phyloP scores from a whole-genome alignment of 2,113 vertebrate genomes.

The Leptosomus discolor region DNA sequence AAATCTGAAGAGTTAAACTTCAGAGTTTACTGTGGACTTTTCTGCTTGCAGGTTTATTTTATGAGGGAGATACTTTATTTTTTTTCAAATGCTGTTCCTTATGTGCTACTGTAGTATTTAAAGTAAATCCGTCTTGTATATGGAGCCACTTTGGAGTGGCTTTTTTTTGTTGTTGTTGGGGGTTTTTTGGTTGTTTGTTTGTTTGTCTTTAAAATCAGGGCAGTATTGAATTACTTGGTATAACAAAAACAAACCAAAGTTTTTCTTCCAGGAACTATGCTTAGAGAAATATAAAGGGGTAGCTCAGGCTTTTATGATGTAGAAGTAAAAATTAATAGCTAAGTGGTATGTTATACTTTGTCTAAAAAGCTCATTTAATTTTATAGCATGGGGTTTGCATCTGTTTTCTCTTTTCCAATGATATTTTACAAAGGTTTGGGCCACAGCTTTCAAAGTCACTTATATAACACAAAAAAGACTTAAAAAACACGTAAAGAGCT shows the following conservation, averaged over 20 bases:
- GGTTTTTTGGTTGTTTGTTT: neutral
- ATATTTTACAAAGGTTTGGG: constrained; percentile 68
- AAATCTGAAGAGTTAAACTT: neutral
- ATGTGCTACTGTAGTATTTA: neutral
- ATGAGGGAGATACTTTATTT: neutral
- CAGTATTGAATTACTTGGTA: neutral
- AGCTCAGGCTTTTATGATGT: constrained; percentile 50
- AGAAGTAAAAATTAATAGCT: constrained; percentile 64
- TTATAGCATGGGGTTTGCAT: constrained; percentile 53
- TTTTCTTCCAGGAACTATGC: neutral
- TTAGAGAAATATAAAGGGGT: constrained; percentile 31
- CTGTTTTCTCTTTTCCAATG: constrained; percentile 55
- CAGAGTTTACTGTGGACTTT: neutral
- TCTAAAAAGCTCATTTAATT: constrained; percentile 66
- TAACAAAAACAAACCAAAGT: neutral
- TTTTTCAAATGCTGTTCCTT: neutral
- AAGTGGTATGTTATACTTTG: constrained; percentile 48
- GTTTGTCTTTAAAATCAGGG: neutral
- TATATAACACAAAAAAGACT: constrained; percentile 35
- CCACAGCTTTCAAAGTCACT: constrained; percentile 60
- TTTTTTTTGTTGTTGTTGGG: neutral
- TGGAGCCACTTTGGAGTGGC: neutral
- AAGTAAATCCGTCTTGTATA: neutral
- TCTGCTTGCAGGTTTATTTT: neutral
- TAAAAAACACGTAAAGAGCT: constrained; percentile 45